Base-by-base conservation (phyloP, 2,888 invertebrate species). In the Electrophaes corylata region DNA sequence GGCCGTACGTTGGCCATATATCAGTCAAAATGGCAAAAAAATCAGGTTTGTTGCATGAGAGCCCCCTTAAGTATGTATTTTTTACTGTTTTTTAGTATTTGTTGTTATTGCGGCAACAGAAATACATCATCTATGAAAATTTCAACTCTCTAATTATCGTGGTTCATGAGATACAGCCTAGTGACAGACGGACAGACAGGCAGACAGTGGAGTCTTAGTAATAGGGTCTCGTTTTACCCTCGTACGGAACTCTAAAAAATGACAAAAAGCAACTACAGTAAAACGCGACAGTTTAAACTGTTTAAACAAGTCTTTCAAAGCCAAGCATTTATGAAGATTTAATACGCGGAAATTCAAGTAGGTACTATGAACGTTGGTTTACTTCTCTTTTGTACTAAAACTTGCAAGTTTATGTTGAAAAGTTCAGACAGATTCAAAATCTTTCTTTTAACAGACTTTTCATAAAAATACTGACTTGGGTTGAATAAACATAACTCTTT, bases 261-360 rank as follows among this genome's bases (percentile, higher is more conserved):
- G 16, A 40, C 11, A 10, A n/a, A 45, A 31, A 45, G 10, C 2
- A 43, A 16, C 16, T 3, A 26, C 6, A 12, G 6, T 41, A 41
- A 41, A 41, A 43, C 14, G 19, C 11, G 11, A 45, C 31, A n/a
- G 33, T 46, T 46, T 33, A 33, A 31, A 50, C 31, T 31, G 12
- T 14, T n/a, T n/a, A n/a, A n/a, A n/a, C 16, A 40, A 12, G 31
- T 29, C 18, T 29, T 11, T 19, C 19, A 10, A 11, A 50, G 41
- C 40, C 31, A 50, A 41, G 19, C 18, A 19, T 41, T 41, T 41
- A 50, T 50, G 41, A 50, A 49, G 40, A 49, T 40, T 49, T 41
- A 26, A 41, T 47, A 26, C 46, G 20, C 11, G 23, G 14, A 39
- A 26, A 47, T 18, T 20, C 11, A n/a, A 29, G 18, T 29, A 10